phyloP scores from a whole-genome alignment of 2,113 vertebrate species.

The Phylloscopus trochilus region DNA sequence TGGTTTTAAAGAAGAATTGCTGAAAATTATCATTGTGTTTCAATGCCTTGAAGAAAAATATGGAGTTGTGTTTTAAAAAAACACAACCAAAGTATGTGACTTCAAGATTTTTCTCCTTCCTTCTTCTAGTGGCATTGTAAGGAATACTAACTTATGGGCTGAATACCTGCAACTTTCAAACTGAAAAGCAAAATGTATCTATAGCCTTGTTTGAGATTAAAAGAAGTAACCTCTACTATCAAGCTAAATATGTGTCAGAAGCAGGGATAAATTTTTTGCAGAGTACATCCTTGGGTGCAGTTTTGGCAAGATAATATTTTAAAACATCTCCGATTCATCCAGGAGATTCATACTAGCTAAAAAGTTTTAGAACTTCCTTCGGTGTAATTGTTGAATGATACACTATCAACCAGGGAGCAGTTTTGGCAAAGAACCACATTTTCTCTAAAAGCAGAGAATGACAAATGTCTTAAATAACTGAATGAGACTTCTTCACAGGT shows the following conservation, averaged over 20 bases:
- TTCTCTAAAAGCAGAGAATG: constrained; percentile 52
- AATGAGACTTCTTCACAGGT: constrained; percentile 58
- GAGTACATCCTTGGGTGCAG: not conserved
- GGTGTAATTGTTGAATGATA: constrained; percentile 52
- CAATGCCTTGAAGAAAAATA: constrained; percentile 9
- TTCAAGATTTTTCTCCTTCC: not conserved
- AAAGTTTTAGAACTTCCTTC: constrained; percentile 42
- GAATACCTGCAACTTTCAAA: not conserved
- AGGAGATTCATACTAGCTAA: constrained; percentile 13
- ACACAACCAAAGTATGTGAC: not conserved
- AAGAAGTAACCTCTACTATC: not conserved
- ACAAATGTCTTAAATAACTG: constrained; percentile 48
- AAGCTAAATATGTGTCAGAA: not conserved
- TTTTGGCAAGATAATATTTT: constrained; percentile 24
- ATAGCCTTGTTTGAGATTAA: not conserved
- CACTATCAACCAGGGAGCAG: constrained; percentile 35
- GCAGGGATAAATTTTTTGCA: not conserved
- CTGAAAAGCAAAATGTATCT: not conserved
- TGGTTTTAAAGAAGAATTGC: not conserved
- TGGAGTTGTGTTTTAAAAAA: not conserved
- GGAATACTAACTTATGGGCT: not conserved
- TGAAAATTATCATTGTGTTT: constrained; percentile 16
- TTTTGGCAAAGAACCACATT: constrained; percentile 30
- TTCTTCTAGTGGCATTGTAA: not conserved
- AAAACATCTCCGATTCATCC: constrained; percentile 14